Base-by-base conservation (phyloP, 2,888 invertebrate species). In the Gastracanthus pulcherrimus region DNA sequence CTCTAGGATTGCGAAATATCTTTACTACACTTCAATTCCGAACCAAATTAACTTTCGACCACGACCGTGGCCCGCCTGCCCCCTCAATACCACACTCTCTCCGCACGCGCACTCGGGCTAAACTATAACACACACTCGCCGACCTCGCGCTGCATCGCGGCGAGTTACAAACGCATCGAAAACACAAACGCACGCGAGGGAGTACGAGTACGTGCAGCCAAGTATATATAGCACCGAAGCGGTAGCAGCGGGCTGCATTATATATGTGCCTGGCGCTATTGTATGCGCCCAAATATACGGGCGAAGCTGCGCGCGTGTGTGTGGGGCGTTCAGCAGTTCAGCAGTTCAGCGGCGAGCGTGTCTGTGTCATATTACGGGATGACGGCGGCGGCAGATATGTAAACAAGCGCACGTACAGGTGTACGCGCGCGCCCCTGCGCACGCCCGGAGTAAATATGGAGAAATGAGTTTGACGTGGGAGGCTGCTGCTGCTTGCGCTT, bases 321-420 rank as follows among this genome's bases (percentile, higher is more conserved):
- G 11, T n/a, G 45, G n/a, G 16, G 13, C 16, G n/a, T n/a, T n/a
- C n/a, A n/a, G n/a, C n/a, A n/a, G n/a, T n/a, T n/a, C n/a, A n/a
- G n/a, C n/a, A n/a, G n/a, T n/a, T n/a, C n/a, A n/a, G n/a, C n/a
- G n/a, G 45, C 45, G 45, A 16, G 62, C 31, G 34, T 45, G 71
- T 45, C 45, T 31, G 66, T 51, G 51, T 51, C 66, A 74, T 58
- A 67, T 69, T 74, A 79, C 36, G 34, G 74, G 67, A 67, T 48
- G 79, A 48, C 55, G 67, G 36, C 23, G 45, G 6, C 55, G 38
- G 19, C 23, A n/a, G n/a, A 48, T 64, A 34, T 79, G 79, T 74
- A 79, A 74, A 79, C 79, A 79, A 67, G 66, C 41, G 9, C 58
- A 9, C 19, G 67, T 76, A 81, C 81, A 71, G 51, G 64, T 76